Evolutionary conservation across 2,113 vertebrate species (phyloP), one percentile per base, ranked within the genome.

Genomic region (Balaeniceps rex): DNA sequence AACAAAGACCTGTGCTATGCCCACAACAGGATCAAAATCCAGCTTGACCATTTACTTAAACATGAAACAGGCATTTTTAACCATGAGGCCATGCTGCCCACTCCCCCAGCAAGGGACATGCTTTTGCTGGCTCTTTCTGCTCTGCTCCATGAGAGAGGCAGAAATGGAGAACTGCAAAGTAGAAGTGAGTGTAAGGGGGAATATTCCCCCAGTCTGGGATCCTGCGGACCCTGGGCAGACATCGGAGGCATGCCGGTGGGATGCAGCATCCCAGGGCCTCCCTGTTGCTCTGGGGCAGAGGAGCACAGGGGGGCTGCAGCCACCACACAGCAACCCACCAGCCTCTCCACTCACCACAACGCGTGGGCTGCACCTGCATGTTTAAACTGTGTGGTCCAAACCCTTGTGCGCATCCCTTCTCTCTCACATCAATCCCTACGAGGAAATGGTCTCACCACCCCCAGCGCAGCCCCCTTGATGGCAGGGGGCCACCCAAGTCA

Each of bases 401-500:
- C 8, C 10, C 15, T 31, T 6, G 49, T 1, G 36, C 10, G 0
- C 51, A 14, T 16, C 64, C 51, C 65, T 70, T 14, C 51, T 2
- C 14, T 22, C 52, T 29, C 68, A 10, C 44, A 12, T 2, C 61
- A 2, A 0, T 11, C 55, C 55, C 26, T 1, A 0, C 0, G 0
- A 28, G n/a, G 36, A 61, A 60, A 28, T 0, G 8, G 4, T 21
- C 33, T 38, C 55, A 5, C 23, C 18, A 9, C 7, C 24, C 34
- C 10, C 9, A 42, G 34, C 6, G 1, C 75, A 79, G 52, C 36
- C 42, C 36, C 49, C 29, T 19, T 1, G 1, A 47, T 18, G 34
- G 42, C 90, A 54, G 38, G 13, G 46, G 65, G 11, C 40, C 74
- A 5, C 28, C 22, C 0, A 1, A 52, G 31, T 22, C 18, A 11